Evolutionary conservation across 2,888 invertebrate genomes (phyloP).

Genomic region (Tetramorium bicarinatum): DNA sequence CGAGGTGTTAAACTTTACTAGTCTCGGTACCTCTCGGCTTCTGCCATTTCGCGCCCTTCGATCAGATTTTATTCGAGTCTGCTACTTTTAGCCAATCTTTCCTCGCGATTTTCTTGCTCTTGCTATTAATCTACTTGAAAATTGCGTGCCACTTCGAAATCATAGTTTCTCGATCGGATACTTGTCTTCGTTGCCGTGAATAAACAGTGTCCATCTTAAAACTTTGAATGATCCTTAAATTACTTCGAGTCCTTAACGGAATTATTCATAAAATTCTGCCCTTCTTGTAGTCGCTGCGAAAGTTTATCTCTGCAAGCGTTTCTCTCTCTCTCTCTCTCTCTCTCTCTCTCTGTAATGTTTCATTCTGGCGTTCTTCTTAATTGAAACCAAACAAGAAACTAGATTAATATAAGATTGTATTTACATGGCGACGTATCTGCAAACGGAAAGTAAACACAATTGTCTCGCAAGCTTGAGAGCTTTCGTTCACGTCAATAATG

Average conservation of each 20-base stretch:
- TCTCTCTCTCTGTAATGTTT: neutral
- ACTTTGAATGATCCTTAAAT: neutral
- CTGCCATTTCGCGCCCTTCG: conserved; percentile 8
- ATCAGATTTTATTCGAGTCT: conserved; percentile 18
- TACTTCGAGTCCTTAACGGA: conserved; percentile 15
- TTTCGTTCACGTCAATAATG: conserved; percentile 12
- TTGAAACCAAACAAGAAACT: conserved; percentile 38
- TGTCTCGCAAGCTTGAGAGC: conserved; percentile 15
- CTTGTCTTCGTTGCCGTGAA: neutral
- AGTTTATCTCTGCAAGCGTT: conserved; percentile 15
- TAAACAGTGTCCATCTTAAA: conserved; percentile 24
- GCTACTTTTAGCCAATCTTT: neutral
- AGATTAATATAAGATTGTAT: conserved; percentile 23
- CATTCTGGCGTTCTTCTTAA: conserved; percentile 25
- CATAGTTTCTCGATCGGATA: conserved; percentile 10
- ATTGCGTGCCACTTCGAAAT: neutral
- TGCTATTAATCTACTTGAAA: conserved; percentile 19
- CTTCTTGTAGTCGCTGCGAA: neutral
- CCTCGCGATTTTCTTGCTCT: neutral
- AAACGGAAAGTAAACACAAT: conserved; percentile 4
- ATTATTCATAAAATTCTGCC: conserved; percentile 10
- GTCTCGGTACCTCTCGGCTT: conserved; percentile 2
- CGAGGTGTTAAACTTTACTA: conserved; percentile 41
- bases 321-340: neutral
- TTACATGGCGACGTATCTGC: neutral